A percentile compares a stretch with the other conserved stretches of the same genome.
phyloP scores from a whole-genome alignment of 2,113 vertebrate genomes.

The Hemibagrus wyckioides region DNA sequence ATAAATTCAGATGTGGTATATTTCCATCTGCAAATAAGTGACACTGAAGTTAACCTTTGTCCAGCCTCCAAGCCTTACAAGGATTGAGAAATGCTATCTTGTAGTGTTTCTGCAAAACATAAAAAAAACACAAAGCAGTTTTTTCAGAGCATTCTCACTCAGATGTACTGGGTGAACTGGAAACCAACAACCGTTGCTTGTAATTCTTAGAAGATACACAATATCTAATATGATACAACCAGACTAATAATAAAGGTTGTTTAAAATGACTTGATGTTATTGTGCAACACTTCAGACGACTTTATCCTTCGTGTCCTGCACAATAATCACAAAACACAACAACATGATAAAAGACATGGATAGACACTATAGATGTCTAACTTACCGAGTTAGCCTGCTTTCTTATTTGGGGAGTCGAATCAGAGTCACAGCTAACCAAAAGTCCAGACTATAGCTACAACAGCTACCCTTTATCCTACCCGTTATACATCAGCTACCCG shows the following conservation, averaged over 20 bases:
- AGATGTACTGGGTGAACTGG: too few relatives aligned
- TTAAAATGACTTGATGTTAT: neutral
- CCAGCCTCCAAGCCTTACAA: constrained; percentile 20
- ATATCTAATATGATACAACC: neutral
- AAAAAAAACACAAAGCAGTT: neutral
- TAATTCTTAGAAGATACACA: neutral
- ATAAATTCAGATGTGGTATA: too few relatives aligned
- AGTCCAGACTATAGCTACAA: neutral
- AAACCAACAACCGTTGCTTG: neutral
- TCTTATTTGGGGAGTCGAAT: neutral
- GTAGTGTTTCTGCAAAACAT: constrained; percentile 3
- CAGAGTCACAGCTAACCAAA: neutral
- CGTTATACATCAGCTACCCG: neutral
- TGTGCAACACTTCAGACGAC: neutral
- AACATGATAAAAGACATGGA: neutral
- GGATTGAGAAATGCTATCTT: neutral
- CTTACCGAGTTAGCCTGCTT: neutral
- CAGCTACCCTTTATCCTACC: neutral
- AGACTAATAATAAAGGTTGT: neutral
- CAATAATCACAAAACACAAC: neutral
- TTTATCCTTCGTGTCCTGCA: neutral
- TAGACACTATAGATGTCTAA: neutral
- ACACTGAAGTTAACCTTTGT: constrained; percentile 34
- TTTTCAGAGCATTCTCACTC: neutral
- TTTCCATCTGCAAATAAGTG: too few relatives aligned